phyloP scores from a whole-genome alignment of 2,888 invertebrate genomes.

The Gortyna flavago region DNA sequence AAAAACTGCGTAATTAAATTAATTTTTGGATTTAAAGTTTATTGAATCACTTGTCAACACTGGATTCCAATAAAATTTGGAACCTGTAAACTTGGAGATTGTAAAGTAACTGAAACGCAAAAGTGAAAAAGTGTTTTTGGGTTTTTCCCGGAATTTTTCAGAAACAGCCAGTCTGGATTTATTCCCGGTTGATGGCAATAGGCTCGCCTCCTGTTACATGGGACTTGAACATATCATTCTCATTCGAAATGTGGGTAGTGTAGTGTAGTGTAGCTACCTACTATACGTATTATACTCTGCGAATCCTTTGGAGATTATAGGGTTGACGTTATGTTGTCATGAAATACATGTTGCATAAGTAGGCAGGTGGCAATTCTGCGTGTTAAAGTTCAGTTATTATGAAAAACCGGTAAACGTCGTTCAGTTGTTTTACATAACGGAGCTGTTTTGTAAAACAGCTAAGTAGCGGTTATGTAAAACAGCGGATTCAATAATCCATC shows the following conservation, averaged over 20 bases:
- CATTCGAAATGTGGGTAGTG: background rate
- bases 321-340: background rate
- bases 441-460: no score
- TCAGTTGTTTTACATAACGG: no score
- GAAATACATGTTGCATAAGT: background rate
- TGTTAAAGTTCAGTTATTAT: no score
- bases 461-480: no score
- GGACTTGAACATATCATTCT: background rate
- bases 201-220: background rate
- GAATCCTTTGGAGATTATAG: background rate
- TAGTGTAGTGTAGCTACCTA: no score
- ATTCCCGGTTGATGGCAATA: background rate
- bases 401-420: no score
- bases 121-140: background rate
- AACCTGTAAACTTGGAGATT: background rate
- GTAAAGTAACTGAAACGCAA: background rate
- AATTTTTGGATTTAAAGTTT: constrained; percentile 25
- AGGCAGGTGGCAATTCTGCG: no score
- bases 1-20: constrained; percentile 42
- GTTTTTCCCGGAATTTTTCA: background rate
- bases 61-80: constrained; percentile 19
- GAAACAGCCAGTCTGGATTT: background rate
- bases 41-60: constrained; percentile 43
- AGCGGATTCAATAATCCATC: no score
- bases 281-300: background rate